Conservation (phyloP, 2,113 vertebrate genomes). For the Odocoileus hemionus region DNA sequence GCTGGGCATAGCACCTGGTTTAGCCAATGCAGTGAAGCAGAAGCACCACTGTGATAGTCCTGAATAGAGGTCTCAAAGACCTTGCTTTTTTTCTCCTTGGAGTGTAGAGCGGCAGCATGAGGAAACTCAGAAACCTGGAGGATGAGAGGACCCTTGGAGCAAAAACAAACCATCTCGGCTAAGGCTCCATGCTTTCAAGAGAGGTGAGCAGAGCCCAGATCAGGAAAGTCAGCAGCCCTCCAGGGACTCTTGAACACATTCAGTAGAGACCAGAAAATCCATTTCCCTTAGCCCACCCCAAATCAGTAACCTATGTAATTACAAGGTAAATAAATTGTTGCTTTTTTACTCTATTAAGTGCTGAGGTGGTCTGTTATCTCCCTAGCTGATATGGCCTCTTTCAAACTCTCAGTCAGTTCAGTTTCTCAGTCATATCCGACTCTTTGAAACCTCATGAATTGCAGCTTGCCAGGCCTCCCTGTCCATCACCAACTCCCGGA, state of each 20-base stretch:
- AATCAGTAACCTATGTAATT: too few relatives aligned
- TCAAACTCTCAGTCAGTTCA: neutral
- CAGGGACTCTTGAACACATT: neutral
- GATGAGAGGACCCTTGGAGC: neutral
- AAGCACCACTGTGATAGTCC: neutral
- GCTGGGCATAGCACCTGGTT: neutral
- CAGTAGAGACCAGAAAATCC: neutral
- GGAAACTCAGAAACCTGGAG: neutral
- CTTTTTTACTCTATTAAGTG: too few relatives aligned
- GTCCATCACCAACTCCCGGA: neutral
- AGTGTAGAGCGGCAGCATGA: neutral
- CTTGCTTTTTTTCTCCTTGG: neutral
- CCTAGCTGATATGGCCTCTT: too few relatives aligned
- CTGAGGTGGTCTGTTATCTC: too few relatives aligned
- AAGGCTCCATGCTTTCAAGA: neutral
- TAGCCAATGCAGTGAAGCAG: neutral
- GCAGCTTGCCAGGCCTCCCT: fast-evolving
- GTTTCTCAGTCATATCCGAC: fast-evolving
- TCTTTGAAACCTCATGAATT: neutral
- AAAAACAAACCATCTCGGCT: neutral
- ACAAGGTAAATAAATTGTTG: too few relatives aligned
- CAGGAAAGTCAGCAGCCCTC: neutral
- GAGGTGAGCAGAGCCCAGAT: neutral
- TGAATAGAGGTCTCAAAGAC: neutral
- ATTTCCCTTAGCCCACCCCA: neutral